Evolutionary conservation across 2,888 invertebrate species (phyloP).

Genomic region (Xiphydria camelus): DNA sequence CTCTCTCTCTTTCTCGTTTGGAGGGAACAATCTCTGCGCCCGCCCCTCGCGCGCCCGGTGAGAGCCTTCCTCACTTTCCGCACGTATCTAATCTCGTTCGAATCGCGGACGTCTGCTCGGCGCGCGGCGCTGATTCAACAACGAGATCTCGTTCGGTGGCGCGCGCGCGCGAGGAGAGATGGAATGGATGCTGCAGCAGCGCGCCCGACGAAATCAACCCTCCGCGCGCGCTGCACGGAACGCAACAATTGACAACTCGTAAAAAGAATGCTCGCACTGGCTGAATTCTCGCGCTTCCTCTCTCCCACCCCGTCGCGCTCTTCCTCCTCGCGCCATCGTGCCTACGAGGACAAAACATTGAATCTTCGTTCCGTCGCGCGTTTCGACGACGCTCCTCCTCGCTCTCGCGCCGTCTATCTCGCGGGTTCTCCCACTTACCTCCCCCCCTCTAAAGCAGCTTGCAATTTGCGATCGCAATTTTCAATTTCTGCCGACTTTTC

Average conservation of each 20-base stretch:
- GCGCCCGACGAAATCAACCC: constrained; percentile 44
- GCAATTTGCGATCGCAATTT: constrained; percentile 59
- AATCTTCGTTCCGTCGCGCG: constrained; percentile 55
- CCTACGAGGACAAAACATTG: constrained; percentile 51
- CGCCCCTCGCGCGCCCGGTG: no score
- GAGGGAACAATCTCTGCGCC: no score
- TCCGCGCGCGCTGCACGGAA: constrained; percentile 45
- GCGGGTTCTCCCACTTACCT: constrained; percentile 16
- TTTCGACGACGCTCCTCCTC: constrained; percentile 31
- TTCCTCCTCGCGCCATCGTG: constrained; percentile 31
- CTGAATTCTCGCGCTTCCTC: constrained; percentile 14
- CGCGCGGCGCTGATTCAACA: constrained; percentile 29
- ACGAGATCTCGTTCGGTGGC: constrained; percentile 41
- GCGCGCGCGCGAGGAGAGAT: constrained; percentile 11
- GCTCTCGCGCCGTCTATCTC: constrained; percentile 13
- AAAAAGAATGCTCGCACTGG: constrained; percentile 51
- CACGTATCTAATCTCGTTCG: background rate
- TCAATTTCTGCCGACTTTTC: constrained; percentile 59
- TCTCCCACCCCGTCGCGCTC: constrained; percentile 9
- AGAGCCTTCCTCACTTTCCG: no score
- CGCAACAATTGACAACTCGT: constrained; percentile 55
- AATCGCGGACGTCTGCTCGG: background rate
- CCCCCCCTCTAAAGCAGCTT: constrained; percentile 50
- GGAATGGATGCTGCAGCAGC: constrained; percentile 17
- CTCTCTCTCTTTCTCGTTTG: no score